Conservation (phyloP, 2,888 invertebrate genomes). For the Cheilosia scutellata region DNA sequence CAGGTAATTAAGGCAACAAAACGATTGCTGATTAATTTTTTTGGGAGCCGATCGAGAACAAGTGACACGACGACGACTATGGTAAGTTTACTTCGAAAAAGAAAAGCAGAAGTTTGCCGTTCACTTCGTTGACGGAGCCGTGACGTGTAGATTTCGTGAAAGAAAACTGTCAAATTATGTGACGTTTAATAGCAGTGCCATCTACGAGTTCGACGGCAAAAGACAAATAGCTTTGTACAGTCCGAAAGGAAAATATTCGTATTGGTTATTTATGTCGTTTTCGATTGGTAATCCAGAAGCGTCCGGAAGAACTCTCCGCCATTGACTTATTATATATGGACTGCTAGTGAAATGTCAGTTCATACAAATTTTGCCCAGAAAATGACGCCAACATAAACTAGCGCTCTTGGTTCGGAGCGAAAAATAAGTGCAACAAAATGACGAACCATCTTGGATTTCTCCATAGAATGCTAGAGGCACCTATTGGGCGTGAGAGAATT, state of each 20-base stretch:
- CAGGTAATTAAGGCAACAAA: conserved; percentile 17
- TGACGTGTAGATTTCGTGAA: conserved; percentile 82
- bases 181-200: conserved; percentile 19
- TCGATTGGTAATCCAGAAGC: too few relatives aligned
- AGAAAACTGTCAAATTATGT: conserved; percentile 78
- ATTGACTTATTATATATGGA: too few relatives aligned
- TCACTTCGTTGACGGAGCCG: conserved; percentile 77
- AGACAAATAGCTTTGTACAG: not conserved
- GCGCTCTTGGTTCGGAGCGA: too few relatives aligned
- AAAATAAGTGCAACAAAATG: too few relatives aligned
- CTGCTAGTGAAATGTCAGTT: too few relatives aligned
- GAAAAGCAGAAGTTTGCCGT: conserved; percentile 54
- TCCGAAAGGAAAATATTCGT: not conserved
- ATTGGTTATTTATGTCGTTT: too few relatives aligned
- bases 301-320: too few relatives aligned
- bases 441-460: too few relatives aligned
- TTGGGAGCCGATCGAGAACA: conserved; percentile 2
- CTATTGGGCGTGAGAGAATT: too few relatives aligned
- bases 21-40: not conserved
- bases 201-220: conserved; percentile 12
- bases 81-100: conserved; percentile 35
- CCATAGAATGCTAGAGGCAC: too few relatives aligned
- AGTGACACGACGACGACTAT: conserved; percentile 66
- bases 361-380: too few relatives aligned
- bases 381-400: too few relatives aligned